A percentile compares a stretch with the other conserved stretches of the same genome.
Evolutionary conservation across 1,140 invertebrate genomes (phyloP).

Genomic region (Drosophila obscura): DNA sequence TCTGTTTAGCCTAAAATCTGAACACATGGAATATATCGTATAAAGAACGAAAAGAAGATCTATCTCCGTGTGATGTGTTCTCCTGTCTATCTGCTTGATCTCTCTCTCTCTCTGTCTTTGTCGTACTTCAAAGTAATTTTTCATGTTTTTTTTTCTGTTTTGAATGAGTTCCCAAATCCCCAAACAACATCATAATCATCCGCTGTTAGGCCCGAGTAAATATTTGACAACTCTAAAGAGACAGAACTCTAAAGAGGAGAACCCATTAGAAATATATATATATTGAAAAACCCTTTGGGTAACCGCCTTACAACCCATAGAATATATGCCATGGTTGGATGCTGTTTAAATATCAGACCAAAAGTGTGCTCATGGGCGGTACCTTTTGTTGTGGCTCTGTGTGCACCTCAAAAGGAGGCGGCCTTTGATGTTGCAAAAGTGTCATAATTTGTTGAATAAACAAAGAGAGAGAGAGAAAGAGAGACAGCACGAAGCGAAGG

Average conservation of each 20-base stretch:
- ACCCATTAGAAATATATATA: slow-evolving; percentile 74
- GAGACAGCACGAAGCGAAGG: slow-evolving; percentile 49
- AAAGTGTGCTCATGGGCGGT: slow-evolving; percentile 62
- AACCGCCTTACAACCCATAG: slow-evolving; percentile 3
- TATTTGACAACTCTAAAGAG: slow-evolving; percentile 54
- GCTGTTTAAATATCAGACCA: slow-evolving; percentile 70
- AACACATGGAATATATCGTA: too few relatives aligned
- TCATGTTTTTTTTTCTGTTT: slow-evolving; percentile 29
- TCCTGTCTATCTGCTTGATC: slow-evolving; percentile 22
- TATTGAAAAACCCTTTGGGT: slow-evolving; percentile 55
- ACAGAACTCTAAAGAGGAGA: slow-evolving; percentile 14
- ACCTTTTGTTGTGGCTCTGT: slow-evolving; percentile 70
- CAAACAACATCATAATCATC: slow-evolving; percentile 18
- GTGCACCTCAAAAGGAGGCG: slow-evolving; percentile 45
- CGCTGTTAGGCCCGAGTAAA: slow-evolving; percentile 48
- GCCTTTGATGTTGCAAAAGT: slow-evolving; percentile 67
- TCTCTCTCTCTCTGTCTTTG: slow-evolving; percentile 27
- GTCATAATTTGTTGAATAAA: slow-evolving; percentile 73
- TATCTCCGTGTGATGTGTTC: too few relatives aligned
- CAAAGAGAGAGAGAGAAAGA: slow-evolving; percentile 46
- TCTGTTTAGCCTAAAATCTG: too few relatives aligned
- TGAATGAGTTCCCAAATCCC: slow-evolving; percentile 17
- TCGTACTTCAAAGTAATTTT: slow-evolving; percentile 51
- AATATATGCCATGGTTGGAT: slow-evolving; percentile 56
- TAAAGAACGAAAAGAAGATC: too few relatives aligned